Evolutionary conservation across 2,797 vertebrate genomes (phyloP).

Genomic region (Cossypha heuglini): DNA sequence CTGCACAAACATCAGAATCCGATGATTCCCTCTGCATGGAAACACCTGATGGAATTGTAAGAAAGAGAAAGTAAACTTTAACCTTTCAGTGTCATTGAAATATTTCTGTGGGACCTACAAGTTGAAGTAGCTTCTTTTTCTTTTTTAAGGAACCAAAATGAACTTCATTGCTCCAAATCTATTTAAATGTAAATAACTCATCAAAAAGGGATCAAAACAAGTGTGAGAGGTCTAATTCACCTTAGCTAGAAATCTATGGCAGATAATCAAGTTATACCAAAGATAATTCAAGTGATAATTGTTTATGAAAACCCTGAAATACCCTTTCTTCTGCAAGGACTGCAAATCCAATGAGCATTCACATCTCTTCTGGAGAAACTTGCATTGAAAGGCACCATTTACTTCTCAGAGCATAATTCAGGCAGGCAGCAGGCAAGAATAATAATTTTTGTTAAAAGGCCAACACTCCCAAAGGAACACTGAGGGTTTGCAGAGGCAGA

Average conservation of each 20-base stretch:
- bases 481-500: neutral
- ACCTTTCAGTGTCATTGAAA: neutral
- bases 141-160: neutral
- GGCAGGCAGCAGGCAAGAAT: neutral
- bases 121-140: neutral
- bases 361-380: neutral
- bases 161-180: neutral
- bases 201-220: neutral
- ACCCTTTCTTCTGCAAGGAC: neutral
- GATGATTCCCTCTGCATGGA: neutral
- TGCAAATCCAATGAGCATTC: accelerated
- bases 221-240: neutral
- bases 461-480: neutral
- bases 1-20: neutral
- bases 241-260: neutral
- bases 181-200: conserved; percentile 23
- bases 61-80: neutral
- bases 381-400: accelerated
- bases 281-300: neutral
- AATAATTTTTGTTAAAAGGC: neutral
- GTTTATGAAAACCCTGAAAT: neutral
- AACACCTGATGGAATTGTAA: neutral
- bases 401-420: neutral
- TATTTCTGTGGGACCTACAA: neutral
- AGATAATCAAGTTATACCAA: neutral